These are phyloP conservation scores for Drosophila hydei DNA, from an alignment of 1,140 invertebrate species.

Conservation along the genomic window DNA sequence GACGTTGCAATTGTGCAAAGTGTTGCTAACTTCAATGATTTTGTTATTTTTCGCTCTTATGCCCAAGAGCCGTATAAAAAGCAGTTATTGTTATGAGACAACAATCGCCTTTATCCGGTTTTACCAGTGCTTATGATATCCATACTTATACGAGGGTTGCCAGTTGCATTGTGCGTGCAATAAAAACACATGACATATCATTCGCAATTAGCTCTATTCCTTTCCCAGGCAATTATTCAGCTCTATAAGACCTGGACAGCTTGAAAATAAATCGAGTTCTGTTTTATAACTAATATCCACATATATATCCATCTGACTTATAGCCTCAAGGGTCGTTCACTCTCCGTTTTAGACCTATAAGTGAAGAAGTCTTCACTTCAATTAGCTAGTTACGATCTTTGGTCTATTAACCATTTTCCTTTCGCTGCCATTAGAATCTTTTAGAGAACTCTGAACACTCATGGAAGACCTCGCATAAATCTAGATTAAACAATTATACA, in stretches of 20 bases:
- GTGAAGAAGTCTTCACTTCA: too few relatives aligned
- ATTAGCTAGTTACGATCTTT: too few relatives aligned
- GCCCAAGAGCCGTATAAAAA: slow-evolving; percentile 52
- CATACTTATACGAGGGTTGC: slow-evolving; percentile 22
- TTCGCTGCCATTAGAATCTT: too few relatives aligned
- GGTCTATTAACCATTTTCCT: too few relatives aligned
- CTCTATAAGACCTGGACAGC: too few relatives aligned
- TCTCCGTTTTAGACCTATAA: too few relatives aligned
- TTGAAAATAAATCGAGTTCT: too few relatives aligned
- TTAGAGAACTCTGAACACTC: not conserved
- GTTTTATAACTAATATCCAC: not conserved
- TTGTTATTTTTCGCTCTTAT: slow-evolving; percentile 45
- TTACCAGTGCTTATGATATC: slow-evolving; percentile 61
- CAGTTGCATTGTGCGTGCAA: not conserved
- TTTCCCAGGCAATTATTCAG: too few relatives aligned
- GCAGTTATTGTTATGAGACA: slow-evolving; percentile 68
- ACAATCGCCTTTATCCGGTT: slow-evolving; percentile 69
- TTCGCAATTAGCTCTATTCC: too few relatives aligned
- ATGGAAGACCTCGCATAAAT: not conserved
- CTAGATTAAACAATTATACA: slow-evolving; percentile 1
- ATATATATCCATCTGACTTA: not conserved
- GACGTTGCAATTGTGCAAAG: slow-evolving; percentile 14
- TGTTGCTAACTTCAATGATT: slow-evolving; percentile 54
- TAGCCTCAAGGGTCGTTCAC: not conserved
- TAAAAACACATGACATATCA: not conserved